A percentile compares a stretch with the other conserved stretches of the same genome.
Evolutionary conservation across 2,797 vertebrate species (phyloP).

Genomic region (Limosa lapponica): DNA sequence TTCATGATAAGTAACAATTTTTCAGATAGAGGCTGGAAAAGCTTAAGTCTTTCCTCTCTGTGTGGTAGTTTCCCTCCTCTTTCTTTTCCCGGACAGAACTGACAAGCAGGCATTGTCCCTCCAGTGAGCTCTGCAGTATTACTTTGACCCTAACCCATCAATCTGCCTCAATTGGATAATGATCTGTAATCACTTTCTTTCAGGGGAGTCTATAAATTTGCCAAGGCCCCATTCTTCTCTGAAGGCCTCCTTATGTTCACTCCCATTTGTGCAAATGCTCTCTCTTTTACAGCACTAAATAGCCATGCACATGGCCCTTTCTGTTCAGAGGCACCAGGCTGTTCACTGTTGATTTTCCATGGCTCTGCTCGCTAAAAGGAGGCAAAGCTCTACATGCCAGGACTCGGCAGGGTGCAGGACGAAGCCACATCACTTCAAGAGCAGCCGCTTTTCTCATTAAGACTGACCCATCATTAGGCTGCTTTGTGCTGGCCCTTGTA

Average conservation of each 20-base stretch:
- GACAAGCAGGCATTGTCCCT: conserved; percentile 95
- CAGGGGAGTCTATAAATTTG: conserved; percentile 99
- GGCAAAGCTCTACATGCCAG: conserved; percentile 85
- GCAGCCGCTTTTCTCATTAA: conserved; percentile 88
- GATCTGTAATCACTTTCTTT: conserved; percentile 99
- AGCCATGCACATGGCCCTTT: conserved; percentile 88
- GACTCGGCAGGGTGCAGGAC: conserved; percentile 82
- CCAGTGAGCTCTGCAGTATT: conserved; percentile 92
- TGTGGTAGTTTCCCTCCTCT: conserved; percentile 73
- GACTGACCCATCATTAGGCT: conserved; percentile 91
- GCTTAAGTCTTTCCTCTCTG: conserved; percentile 57
- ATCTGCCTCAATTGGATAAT: conserved; percentile 99
- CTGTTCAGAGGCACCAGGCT: conserved; percentile 76
- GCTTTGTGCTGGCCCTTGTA: conserved; percentile 87
- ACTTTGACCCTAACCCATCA: conserved; percentile 99
- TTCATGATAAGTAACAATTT: conserved; percentile 51
- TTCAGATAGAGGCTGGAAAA: conserved; percentile 56
- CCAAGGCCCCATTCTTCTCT: conserved; percentile 92
- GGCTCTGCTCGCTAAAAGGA: conserved; percentile 82
- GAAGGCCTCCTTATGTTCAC: conserved; percentile 98
- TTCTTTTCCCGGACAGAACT: conserved; percentile 77
- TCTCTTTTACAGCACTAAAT: conserved; percentile 89
- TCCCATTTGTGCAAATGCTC: conserved; percentile 89
- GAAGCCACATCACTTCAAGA: conserved; percentile 77
- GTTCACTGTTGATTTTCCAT: conserved; percentile 89